Percentiles rank a stretch among this genome's conserved stretches.
These are phyloP conservation scores for Diplolepis rosae DNA, from an alignment of 2,888 invertebrate genomes.

Conservation along the genomic window DNA sequence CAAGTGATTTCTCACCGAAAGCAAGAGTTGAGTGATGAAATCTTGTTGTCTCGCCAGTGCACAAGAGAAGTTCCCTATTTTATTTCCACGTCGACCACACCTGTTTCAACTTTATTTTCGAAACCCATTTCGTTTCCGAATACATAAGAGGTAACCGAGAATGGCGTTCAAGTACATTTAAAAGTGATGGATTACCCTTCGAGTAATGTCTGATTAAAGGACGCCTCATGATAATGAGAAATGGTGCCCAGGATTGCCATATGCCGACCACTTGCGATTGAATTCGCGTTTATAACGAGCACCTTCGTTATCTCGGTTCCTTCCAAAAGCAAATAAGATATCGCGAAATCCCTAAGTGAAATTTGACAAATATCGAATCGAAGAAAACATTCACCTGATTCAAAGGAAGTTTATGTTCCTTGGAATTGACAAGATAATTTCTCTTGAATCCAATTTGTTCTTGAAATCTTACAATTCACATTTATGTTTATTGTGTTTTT, in stretches of 20 bases:
- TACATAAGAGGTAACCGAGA: conserved; percentile 29
- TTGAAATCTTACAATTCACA: neutral
- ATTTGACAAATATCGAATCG: conserved; percentile 19
- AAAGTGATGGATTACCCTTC: conserved; percentile 17
- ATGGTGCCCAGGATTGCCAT: conserved; percentile 9
- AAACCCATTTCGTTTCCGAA: conserved; percentile 33
- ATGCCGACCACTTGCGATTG: neutral
- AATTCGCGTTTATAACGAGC: conserved; percentile 27
- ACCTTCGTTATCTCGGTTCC: conserved; percentile 16
- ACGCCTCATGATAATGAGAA: conserved; percentile 14
- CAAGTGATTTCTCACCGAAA: conserved; percentile 3
- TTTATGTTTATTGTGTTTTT: neutral
- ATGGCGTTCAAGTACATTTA: neutral
- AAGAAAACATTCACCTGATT: neutral
- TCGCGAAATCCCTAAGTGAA: conserved; percentile 21
- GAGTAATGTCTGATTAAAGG: conserved; percentile 7
- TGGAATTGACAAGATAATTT: conserved; percentile 2
- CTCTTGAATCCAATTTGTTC: neutral
- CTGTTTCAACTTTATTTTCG: conserved; percentile 63
- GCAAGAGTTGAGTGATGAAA: conserved; percentile 45
- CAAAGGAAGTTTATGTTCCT: neutral
- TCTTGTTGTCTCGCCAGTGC: conserved; percentile 56
- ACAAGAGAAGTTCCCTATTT: conserved; percentile 53
- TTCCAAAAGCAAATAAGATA: conserved; percentile 16
- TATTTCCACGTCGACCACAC: conserved; percentile 60